phyloP scores from a whole-genome alignment of 2,113 vertebrate species.

The Boulengeromyrus knoepffleri region DNA sequence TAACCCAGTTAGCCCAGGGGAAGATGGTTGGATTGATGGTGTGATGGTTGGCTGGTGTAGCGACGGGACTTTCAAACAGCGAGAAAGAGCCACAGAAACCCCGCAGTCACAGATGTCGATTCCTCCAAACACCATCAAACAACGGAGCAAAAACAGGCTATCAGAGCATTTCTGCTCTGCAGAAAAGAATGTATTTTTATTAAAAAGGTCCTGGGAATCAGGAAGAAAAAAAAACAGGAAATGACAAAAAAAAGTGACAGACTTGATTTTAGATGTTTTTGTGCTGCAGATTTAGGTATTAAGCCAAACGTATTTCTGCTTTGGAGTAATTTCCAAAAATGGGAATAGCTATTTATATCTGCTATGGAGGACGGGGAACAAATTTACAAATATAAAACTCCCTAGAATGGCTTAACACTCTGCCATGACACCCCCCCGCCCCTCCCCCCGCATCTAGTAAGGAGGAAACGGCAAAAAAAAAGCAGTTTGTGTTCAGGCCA shows the following conservation, averaged over 20 bases:
- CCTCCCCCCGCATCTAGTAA: not conserved
- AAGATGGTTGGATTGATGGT: not conserved
- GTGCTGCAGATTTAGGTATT: not conserved
- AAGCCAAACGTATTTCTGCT: not conserved
- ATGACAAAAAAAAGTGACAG: not conserved
- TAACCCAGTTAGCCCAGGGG: not conserved
- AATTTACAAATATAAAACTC: not conserved
- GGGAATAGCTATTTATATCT: not conserved
- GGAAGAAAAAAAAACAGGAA: not conserved
- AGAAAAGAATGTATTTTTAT: not conserved
- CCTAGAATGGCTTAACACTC: not conserved
- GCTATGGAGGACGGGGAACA: not conserved
- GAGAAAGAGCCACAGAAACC: not conserved
- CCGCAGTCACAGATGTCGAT: not conserved
- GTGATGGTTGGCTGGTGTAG: not conserved
- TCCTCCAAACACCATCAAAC: not conserved
- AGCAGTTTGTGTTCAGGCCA: not conserved
- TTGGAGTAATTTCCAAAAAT: not conserved
- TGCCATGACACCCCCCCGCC: not conserved
- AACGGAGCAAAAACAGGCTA: not conserved
- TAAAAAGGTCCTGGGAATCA: not conserved
- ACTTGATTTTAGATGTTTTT: not conserved
- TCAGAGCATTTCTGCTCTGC: not conserved
- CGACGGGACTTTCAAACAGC: not conserved
- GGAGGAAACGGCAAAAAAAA: not conserved